phyloP scores from a whole-genome alignment of 2,797 vertebrate genomes.

The Rachycentron canadum region DNA sequence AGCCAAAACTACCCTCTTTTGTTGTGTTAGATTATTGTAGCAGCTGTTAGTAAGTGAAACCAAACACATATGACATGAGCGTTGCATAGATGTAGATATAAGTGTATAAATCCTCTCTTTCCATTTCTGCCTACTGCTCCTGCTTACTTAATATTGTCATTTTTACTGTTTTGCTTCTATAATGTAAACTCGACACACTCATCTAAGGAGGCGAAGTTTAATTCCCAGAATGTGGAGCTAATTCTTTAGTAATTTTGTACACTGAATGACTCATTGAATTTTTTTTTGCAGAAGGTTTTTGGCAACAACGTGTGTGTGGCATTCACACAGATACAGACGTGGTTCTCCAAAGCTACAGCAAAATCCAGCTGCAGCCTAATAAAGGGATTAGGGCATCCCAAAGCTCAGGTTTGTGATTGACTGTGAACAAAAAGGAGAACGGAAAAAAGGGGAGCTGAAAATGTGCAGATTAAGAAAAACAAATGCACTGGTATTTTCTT shows the following conservation, averaged over 20 bases:
- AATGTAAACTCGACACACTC: not conserved
- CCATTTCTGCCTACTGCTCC: too few species aligned
- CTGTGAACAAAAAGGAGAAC: constrained; percentile 42
- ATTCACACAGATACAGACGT: constrained; percentile 6
- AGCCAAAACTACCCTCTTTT: too few species aligned
- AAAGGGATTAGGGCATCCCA: constrained; percentile 47
- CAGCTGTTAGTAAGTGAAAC: not conserved
- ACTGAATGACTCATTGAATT: constrained; percentile 1
- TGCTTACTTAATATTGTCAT: not conserved
- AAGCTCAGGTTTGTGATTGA: constrained; percentile 43
- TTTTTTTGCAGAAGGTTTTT: not conserved
- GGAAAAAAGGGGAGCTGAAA: constrained; percentile 38
- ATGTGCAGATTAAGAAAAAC: constrained; percentile 50
- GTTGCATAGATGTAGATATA: not conserved
- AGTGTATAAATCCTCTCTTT: too few species aligned
- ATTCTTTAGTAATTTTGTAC: not conserved
- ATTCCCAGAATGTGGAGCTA: not conserved
- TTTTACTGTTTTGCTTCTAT: not conserved
- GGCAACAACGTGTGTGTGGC: constrained; percentile 4
- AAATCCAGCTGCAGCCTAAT: constrained; percentile 47
- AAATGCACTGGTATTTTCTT: constrained; percentile 34
- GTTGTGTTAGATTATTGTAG: too few species aligned
- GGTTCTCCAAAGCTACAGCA: constrained; percentile 18
- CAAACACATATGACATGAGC: not conserved
- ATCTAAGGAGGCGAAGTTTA: not conserved